These are phyloP conservation scores for Pipistrellus kuhlii DNA, from an alignment of 2,797 vertebrate genomes.

Conservation along the genomic window DNA sequence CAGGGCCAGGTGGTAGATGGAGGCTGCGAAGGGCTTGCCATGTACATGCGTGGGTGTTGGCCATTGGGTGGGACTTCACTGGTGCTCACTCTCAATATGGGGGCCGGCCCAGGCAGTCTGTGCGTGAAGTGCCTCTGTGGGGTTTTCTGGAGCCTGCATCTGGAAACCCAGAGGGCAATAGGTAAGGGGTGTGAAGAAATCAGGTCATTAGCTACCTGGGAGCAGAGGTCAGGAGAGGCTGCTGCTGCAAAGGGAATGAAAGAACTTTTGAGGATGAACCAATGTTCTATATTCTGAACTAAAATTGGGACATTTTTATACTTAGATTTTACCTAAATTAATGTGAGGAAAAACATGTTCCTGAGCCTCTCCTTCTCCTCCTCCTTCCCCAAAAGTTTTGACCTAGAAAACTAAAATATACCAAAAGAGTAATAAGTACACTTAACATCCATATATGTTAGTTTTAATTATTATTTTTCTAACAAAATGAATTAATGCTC, in stretches of 20 bases:
- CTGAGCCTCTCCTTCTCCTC: neutral
- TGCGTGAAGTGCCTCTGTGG: too few relatives aligned
- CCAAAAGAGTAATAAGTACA: neutral
- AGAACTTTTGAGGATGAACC: neutral
- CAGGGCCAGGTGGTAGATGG: too few relatives aligned
- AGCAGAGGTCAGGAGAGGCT: neutral
- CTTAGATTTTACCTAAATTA: slow-evolving; percentile 2
- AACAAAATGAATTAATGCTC: neutral
- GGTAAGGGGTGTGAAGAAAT: neutral
- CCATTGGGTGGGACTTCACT: too few relatives aligned
- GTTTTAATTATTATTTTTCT: neutral
- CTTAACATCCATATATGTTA: neutral
- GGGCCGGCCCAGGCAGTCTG: too few relatives aligned
- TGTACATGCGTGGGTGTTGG: too few relatives aligned
- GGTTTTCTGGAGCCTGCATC: too few relatives aligned
- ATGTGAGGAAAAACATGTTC: neutral
- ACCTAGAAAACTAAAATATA: neutral
- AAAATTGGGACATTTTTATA: neutral
- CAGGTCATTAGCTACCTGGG: neutral
- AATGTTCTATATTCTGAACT: neutral
- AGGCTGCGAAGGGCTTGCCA: too few relatives aligned
- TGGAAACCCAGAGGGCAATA: too few relatives aligned
- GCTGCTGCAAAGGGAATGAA: neutral
- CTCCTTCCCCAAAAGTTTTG: neutral
- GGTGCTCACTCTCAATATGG: too few relatives aligned